Percentiles rank a stretch among this genome's conserved stretches.
phyloP scores from a whole-genome alignment of 1,140 invertebrate genomes.

The Harlomillsia oculata region DNA sequence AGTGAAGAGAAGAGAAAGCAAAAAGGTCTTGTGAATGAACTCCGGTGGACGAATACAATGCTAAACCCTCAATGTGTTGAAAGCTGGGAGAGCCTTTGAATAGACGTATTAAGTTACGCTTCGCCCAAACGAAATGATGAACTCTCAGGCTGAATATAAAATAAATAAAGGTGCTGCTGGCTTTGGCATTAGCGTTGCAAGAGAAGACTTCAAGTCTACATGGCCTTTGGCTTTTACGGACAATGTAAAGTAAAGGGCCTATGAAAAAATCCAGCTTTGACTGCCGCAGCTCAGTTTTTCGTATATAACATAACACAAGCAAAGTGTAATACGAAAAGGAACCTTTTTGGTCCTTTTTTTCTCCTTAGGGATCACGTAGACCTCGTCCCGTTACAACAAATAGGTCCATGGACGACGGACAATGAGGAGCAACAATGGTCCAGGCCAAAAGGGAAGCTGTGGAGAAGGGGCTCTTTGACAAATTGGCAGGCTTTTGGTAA shows the following conservation, averaged over 20 bases:
- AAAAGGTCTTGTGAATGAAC: no score
- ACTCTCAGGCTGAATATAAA: slow-evolving; percentile 1
- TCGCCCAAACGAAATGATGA: neutral
- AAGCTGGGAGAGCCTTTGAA: slow-evolving; percentile 11
- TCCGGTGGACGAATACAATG: no score
- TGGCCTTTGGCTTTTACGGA: neutral
- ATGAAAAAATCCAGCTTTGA: no score
- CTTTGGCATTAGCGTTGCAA: neutral
- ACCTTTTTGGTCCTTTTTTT: no score
- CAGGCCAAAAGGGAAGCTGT: neutral
- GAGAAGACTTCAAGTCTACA: no score
- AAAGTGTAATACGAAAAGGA: no score
- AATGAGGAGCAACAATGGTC: neutral
- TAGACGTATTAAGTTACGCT: slow-evolving; percentile 10
- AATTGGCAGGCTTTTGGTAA: slow-evolving; percentile 10
- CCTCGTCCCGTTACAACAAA: slow-evolving; percentile 6
- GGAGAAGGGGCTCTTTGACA: slow-evolving; percentile 5
- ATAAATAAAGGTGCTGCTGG: slow-evolving; percentile 8
- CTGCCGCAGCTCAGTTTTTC: no score
- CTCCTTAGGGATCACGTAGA: no score
- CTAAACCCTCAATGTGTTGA: slow-evolving; percentile 12
- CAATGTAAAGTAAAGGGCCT: no score
- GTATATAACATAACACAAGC: no score
- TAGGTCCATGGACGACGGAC: neutral
- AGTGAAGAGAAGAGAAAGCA: slow-evolving; percentile 2